These are phyloP conservation scores for Scelioninae gen. 1 DNA, from an alignment of 2,888 invertebrate species.

Conservation along the genomic window DNA sequence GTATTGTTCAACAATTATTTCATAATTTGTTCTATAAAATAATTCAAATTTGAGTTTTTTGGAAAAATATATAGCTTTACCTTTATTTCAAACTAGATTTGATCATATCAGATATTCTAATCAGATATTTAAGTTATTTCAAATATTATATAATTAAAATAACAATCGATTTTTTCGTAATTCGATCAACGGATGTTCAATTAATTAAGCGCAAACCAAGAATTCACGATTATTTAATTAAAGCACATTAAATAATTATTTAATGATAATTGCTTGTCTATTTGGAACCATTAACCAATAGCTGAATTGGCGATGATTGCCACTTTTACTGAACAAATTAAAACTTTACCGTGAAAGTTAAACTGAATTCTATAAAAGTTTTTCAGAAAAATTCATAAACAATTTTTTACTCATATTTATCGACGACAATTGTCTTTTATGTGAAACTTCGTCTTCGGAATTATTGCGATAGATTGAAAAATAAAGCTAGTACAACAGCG, in stretches of 20 bases:
- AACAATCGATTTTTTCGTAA: not conserved
- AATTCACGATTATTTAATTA: conserved; percentile 33
- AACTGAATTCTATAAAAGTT: not conserved
- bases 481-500: conserved; percentile 20
- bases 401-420: not conserved
- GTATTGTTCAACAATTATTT: too few relatives aligned
- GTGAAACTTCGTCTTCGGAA: not conserved
- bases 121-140: too few relatives aligned
- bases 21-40: too few relatives aligned
- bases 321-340: not conserved
- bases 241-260: conserved; percentile 19
- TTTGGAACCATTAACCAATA: conserved; percentile 4
- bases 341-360: not conserved
- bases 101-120: too few relatives aligned
- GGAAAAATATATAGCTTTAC: too few relatives aligned
- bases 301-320: conserved; percentile 1
- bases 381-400: not conserved
- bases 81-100: too few relatives aligned
- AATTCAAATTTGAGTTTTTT: too few relatives aligned
- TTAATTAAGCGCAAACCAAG: not conserved
- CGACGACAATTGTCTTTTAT: not conserved
- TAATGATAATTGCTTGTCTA: conserved; percentile 16
- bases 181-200: not conserved
- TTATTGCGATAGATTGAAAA: conserved; percentile 32
- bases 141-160: not conserved